Conservation (phyloP, 2,113 vertebrate genomes). For the Mugil cephalus region DNA sequence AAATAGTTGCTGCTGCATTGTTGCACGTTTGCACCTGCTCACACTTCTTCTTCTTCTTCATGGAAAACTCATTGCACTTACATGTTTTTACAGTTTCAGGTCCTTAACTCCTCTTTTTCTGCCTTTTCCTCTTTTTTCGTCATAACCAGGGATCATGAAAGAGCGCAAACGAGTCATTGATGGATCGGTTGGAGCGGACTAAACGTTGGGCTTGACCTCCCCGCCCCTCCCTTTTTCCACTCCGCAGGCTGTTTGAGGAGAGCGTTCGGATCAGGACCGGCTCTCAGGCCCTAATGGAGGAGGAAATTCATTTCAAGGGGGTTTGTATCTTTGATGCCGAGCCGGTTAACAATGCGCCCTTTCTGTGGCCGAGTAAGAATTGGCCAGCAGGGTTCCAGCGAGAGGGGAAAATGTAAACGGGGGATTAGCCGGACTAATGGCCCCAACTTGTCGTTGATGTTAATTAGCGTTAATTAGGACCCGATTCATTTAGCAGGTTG, state of each 20-base stretch:
- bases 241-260: slow-evolving; percentile 54
- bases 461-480: slow-evolving; percentile 87
- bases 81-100: slow-evolving; percentile 63
- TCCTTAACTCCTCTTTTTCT: slow-evolving; percentile 46
- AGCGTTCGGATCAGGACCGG: slow-evolving; percentile 65
- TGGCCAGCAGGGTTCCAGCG: slow-evolving; percentile 82
- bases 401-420: slow-evolving; percentile 82
- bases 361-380: slow-evolving; percentile 79
- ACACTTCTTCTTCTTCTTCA: slow-evolving; percentile 12
- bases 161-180: slow-evolving; percentile 80
- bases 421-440: slow-evolving; percentile 86
- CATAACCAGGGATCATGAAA: slow-evolving; percentile 54
- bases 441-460: slow-evolving; percentile 83
- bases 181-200: slow-evolving; percentile 68
- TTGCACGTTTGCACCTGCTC: not conserved
- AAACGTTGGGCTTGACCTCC: slow-evolving; percentile 63
- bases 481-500: slow-evolving; percentile 56
- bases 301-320: slow-evolving; percentile 66
- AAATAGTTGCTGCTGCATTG: too few relatives aligned
- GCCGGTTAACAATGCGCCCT: slow-evolving; percentile 79
- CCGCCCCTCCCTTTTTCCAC: slow-evolving; percentile 18
- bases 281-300: slow-evolving; percentile 75
- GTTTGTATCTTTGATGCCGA: slow-evolving; percentile 76
- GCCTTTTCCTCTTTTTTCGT: slow-evolving; percentile 43
- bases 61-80: too few relatives aligned